Evolutionary conservation across 2,797 vertebrate genomes (phyloP).

Genomic region (Erethizon dorsatum): DNA sequence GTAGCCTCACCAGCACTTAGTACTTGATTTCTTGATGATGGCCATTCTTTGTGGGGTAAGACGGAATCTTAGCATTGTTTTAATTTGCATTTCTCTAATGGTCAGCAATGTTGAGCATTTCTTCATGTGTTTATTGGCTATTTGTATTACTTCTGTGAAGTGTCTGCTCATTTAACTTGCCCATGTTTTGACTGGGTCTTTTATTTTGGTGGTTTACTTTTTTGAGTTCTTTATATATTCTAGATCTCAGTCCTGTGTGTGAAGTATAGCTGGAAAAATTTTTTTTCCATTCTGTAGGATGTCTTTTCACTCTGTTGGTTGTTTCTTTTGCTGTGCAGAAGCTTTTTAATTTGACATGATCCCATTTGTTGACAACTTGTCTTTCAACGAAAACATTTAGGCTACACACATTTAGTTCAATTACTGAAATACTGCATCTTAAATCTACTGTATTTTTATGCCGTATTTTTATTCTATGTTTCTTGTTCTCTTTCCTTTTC

Average conservation of each 20-base stretch:
- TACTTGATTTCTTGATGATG: background rate
- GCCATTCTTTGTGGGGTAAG: background rate
- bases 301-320: background rate
- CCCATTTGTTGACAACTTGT: background rate
- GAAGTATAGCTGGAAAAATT: background rate
- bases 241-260: background rate
- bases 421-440: background rate
- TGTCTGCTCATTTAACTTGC: background rate
- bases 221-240: background rate
- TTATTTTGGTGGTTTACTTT: background rate
- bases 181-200: background rate
- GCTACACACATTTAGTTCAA: background rate
- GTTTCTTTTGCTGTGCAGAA: background rate
- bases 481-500: background rate
- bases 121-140: background rate
- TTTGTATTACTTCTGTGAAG: background rate
- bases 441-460: conserved; percentile 31
- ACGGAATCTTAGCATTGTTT: background rate
- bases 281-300: background rate
- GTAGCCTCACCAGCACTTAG: background rate
- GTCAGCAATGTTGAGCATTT: background rate
- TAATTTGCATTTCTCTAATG: background rate
- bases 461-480: background rate
- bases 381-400: conserved; percentile 44
- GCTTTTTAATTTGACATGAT: background rate